Evolutionary conservation across 1,140 invertebrate species (phyloP), one percentile per base, ranked within the genome.

Genomic region (Idris sp.): DNA sequence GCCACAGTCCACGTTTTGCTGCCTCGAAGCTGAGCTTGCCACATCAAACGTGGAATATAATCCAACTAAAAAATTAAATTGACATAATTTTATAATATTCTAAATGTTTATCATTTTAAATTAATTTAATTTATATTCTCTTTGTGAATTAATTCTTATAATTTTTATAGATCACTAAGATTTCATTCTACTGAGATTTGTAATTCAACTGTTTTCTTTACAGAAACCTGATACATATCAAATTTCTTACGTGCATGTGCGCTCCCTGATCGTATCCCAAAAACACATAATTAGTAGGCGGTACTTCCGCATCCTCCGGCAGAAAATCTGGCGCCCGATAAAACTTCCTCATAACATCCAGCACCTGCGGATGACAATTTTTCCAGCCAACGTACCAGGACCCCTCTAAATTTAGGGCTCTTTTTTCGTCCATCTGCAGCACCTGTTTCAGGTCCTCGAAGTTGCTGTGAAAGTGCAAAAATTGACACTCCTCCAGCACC

Each of bases 321-420:
- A 98, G 88, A 86, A 98, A 98, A 79, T 97, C 92, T 4, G 97
- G 97, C 36, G 91, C 85, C 10, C 89, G 86, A 84, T 97, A 98
- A 85, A 94, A 93, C 75, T 92, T 85, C 58, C 94, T 89, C 74
- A 98, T 90, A 74, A 91, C 89, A 40, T 92, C 88, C 54, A 95
- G 87, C 7, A 96, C 91, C 22, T 91, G 89, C 13, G 92, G 90
- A 89, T 98, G 93, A 83, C 96, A 97, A 83, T 97, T 97, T 64
- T 91, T 96, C 95, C 96, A 97, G 61, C 96, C 96, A 56, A 97
- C 92, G 87, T 97, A 97, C 96, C 96, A 97, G 0, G 94, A 91
- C 4, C 90, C 91, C 9, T 88, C 87, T 35, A 85, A 81, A 83
- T 93, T 91, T 38, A 88, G 84, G 0, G 92, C 91, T 77, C 95